These are phyloP conservation scores for Bhutanitis thaidina DNA, from an alignment of 2,888 invertebrate species.

Conservation along the genomic window DNA sequence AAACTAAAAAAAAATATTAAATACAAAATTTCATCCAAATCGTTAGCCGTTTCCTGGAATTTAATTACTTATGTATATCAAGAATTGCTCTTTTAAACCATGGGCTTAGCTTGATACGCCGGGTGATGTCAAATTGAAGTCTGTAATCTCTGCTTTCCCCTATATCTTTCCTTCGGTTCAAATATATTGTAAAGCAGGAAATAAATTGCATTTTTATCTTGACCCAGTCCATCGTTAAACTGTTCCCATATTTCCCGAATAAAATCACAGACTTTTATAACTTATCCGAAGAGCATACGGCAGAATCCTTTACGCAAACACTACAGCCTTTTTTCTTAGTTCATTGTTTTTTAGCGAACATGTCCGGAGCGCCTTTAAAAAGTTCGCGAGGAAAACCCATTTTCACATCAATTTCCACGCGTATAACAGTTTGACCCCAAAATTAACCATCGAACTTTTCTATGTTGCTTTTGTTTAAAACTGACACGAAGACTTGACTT, in stretches of 20 bases:
- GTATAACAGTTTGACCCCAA: conserved; percentile 58
- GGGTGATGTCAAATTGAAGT: no score
- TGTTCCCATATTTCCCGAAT: background rate
- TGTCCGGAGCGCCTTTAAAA: conserved; percentile 20
- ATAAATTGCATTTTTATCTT: background rate
- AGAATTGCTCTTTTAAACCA: no score
- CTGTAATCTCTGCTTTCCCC: no score
- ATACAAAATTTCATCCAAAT: no score
- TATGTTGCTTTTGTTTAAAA: conserved; percentile 44
- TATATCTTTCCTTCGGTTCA: no score
- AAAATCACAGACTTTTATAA: background rate
- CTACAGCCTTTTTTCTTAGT: background rate
- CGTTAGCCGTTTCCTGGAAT: no score
- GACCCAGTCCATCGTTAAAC: background rate
- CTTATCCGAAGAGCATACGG: background rate
- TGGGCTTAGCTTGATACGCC: no score
- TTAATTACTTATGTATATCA: no score
- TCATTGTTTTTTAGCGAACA: background rate
- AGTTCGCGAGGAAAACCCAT: conserved; percentile 52
- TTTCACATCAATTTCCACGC: conserved; percentile 59
- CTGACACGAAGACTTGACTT: conserved; percentile 28
- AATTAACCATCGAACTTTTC: conserved; percentile 71
- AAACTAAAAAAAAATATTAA: no score
- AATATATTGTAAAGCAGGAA: no score
- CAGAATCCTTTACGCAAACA: background rate